These are phyloP conservation scores for Zaprionus lineosus DNA, from an alignment of 2,888 invertebrate genomes.

Conservation along the genomic window DNA sequence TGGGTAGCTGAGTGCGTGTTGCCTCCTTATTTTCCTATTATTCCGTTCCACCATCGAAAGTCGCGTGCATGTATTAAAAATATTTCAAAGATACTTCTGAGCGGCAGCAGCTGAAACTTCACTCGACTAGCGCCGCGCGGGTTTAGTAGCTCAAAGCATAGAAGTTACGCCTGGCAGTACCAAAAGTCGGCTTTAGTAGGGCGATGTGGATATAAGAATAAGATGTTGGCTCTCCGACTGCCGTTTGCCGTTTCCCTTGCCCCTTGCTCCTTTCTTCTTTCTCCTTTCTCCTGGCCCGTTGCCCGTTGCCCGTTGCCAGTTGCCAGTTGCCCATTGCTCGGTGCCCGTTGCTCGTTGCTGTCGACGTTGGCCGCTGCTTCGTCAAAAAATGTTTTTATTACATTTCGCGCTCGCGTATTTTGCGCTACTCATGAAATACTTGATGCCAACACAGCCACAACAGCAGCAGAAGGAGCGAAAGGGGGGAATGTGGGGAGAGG, in stretches of 20 bases:
- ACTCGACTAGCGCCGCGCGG: neutral
- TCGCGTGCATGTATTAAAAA: constrained; percentile 76
- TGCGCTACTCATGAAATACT: constrained; percentile 76
- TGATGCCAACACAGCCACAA: constrained; percentile 62
- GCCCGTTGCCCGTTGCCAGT: neutral
- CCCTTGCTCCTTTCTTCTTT: neutral
- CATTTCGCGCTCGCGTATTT: constrained; percentile 80
- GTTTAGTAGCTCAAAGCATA: constrained; percentile 54
- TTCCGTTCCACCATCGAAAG: constrained; percentile 24
- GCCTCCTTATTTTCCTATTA: neutral
- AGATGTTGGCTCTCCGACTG: constrained; percentile 56
- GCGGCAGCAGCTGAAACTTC: constrained; percentile 8
- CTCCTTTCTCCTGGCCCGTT: neutral
- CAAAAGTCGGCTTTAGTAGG: constrained; percentile 63
- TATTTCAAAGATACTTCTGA: constrained; percentile 74
- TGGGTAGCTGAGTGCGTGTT: neutral
- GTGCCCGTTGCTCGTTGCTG: constrained; percentile 31
- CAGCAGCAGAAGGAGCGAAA: constrained; percentile 20
- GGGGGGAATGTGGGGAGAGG: too few relatives aligned
- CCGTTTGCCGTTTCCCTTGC: neutral
- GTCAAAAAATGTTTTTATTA: constrained; percentile 81
- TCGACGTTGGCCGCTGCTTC: constrained; percentile 10
- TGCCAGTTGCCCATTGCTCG: too few relatives aligned
- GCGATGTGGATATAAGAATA: constrained; percentile 42
- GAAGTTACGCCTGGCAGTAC: constrained; percentile 44